phyloP scores from a whole-genome alignment of 2,113 vertebrate species.

The Pleuronectes platessa region DNA sequence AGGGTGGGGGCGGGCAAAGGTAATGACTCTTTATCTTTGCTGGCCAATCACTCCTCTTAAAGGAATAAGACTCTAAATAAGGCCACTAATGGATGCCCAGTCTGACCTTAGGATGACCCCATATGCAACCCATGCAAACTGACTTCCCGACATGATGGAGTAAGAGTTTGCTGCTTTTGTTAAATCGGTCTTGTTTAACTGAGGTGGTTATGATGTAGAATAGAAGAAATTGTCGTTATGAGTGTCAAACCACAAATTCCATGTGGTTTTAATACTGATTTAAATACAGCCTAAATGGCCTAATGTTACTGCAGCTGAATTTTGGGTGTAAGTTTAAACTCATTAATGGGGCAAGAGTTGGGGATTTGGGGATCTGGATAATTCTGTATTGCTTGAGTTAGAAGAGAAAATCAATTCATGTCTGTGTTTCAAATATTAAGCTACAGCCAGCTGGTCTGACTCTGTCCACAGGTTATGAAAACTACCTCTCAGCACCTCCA shows the following conservation, averaged over 20 bases:
- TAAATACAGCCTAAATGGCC: not conserved
- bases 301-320: not conserved
- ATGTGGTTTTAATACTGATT: slow-evolving; percentile 18
- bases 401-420: not conserved
- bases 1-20: slow-evolving; percentile 81
- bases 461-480: slow-evolving; percentile 4
- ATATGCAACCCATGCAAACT: slow-evolving; percentile 50
- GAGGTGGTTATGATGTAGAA: slow-evolving; percentile 32
- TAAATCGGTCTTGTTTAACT: slow-evolving; percentile 8
- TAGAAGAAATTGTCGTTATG: not conserved
- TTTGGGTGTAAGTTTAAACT: not conserved
- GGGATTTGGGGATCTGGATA: not conserved
- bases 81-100: slow-evolving; percentile 83
- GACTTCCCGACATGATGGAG: slow-evolving; percentile 68
- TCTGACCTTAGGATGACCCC: slow-evolving; percentile 78
- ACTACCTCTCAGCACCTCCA: not conserved
- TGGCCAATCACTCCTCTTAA: slow-evolving; percentile 83
- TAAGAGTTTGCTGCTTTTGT: slow-evolving; percentile 30
- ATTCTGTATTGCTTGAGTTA: not conserved
- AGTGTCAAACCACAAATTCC: slow-evolving; percentile 18
- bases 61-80: slow-evolving; percentile 83
- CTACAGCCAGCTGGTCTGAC: not conserved
- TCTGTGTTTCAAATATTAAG: not conserved
- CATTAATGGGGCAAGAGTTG: not conserved
- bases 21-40: slow-evolving; percentile 85